phyloP scores from a whole-genome alignment of 2,888 invertebrate species.

The Saturnia pavonia region DNA sequence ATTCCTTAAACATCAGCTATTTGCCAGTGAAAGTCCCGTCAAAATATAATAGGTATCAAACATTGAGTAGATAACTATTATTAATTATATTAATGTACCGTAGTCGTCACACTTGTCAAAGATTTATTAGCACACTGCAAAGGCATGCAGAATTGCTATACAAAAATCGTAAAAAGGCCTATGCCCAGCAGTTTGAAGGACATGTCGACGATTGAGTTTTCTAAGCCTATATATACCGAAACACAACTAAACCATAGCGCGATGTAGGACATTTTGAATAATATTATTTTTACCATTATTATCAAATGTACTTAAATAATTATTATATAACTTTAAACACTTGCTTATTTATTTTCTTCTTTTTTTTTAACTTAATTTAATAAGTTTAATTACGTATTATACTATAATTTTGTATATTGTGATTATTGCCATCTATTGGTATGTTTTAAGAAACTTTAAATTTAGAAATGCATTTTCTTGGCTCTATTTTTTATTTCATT shows the following conservation, averaged over 20 bases:
- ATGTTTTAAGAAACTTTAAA: not conserved
- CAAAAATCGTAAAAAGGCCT: not conserved
- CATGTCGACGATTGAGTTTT: not conserved
- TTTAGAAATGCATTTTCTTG: not conserved
- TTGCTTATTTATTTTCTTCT: not conserved
- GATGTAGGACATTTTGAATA: not conserved
- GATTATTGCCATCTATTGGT: not conserved
- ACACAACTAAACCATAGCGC: not conserved
- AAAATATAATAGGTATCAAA: too few species aligned
- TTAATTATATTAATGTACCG: too few species aligned
- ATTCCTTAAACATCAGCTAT: too few species aligned
- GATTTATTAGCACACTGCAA: not conserved
- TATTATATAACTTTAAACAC: not conserved
- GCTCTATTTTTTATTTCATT: not conserved
- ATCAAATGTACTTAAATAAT: not conserved
- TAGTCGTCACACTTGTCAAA: too few species aligned
- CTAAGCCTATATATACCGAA: not conserved
- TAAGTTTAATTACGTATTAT: not conserved
- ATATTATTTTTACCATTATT: not conserved
- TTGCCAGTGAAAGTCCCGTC: too few species aligned
- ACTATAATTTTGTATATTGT: not conserved
- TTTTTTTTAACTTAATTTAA: not conserved
- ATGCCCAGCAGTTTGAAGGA: slow-evolving; percentile 1
- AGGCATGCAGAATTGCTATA: not conserved
- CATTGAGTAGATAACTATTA: too few species aligned